These are phyloP conservation scores for Pogona vitticeps DNA, from an alignment of 2,113 vertebrate species.

Conservation along the genomic window DNA sequence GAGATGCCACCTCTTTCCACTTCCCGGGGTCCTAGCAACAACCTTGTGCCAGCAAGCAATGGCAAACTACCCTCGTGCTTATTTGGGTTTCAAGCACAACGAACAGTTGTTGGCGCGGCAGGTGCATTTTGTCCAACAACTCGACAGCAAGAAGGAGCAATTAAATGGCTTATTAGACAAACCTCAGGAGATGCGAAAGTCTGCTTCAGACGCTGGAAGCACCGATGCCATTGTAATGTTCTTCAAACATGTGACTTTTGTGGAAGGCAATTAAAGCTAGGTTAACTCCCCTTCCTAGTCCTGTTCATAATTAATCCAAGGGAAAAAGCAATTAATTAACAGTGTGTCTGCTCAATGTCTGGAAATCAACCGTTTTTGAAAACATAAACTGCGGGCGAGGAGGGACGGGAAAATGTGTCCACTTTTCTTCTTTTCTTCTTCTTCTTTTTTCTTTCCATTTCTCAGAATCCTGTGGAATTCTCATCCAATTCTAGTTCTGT, in stretches of 20 bases:
- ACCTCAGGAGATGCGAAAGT: conserved; percentile 50
- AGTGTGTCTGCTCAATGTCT: neutral
- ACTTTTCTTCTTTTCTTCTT: neutral
- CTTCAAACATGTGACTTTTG: neutral
- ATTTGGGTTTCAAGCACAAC: conserved; percentile 14
- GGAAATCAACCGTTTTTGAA: neutral
- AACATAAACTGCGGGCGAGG: too few relatives aligned
- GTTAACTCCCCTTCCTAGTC: neutral
- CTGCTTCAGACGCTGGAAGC: conserved; percentile 19
- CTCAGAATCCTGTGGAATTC: neutral
- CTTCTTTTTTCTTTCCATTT: neutral
- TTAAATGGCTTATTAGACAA: conserved; percentile 55
- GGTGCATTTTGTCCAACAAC: conserved; percentile 52
- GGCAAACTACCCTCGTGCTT: conserved; percentile 21
- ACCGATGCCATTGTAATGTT: neutral
- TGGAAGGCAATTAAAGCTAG: conserved; percentile 5
- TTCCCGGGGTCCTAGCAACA: too few relatives aligned
- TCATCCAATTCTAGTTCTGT: neutral
- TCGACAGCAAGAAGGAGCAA: conserved; percentile 42
- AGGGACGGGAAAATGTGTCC: neutral
- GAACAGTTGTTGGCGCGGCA: conserved; percentile 44
- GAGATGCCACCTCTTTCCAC: neutral
- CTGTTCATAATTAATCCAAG: neutral
- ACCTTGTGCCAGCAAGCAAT: conserved; percentile 6
- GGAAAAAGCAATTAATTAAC: neutral